Evolutionary conservation across 2,888 invertebrate genomes (phyloP), one percentile per base, ranked within the genome.

Genomic region (Agrochola lota): DNA sequence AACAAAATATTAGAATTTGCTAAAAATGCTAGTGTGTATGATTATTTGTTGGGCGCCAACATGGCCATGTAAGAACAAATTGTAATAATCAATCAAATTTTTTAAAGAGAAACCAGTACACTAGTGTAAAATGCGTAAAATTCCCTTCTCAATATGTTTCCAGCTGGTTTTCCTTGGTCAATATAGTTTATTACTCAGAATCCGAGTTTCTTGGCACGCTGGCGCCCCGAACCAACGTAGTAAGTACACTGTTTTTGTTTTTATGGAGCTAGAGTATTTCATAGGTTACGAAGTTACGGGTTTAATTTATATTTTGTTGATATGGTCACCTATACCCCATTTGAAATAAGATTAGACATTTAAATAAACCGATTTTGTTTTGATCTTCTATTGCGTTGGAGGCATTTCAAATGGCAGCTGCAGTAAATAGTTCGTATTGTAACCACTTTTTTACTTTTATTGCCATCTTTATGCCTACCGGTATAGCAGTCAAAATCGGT

Each of bases 101-200:
- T 12, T 20, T 60, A 59, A 52, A n/a, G 20, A 17, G 12, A 52
- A 73, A 81, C 12, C 20, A 30, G 26, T 43, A 55, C 8, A n/a
- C 15, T 5, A 12, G 26, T 49, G 43, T 49, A n/a, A 69, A 70
- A 80, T 68, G n/a, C 55, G 49, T 64, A 20, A 69, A 71, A 64
- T 85, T 57, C n/a, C 59, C 55, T 63, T 71, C 55, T 73, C 66
- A 66, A 83, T 64, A 78, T n/a, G 40, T 79, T 77, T 73, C 26
- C 35, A 74, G 72, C 75, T 59, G 55, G 35, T 63, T 83, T 71
- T 74, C 63, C 60, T 57, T 74, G 77, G 72, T 74, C 70, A 79
- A 81, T 89, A 80, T 83, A 87, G 67, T 87, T 85, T 87, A 87
- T 71, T 73, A 71, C 81, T 82, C 78, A 78, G 85, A 87, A 85